Percentiles rank a stretch among this genome's conserved stretches.
Evolutionary conservation across 2,888 invertebrate species (phyloP).

Genomic region (Blastobasis adustella): DNA sequence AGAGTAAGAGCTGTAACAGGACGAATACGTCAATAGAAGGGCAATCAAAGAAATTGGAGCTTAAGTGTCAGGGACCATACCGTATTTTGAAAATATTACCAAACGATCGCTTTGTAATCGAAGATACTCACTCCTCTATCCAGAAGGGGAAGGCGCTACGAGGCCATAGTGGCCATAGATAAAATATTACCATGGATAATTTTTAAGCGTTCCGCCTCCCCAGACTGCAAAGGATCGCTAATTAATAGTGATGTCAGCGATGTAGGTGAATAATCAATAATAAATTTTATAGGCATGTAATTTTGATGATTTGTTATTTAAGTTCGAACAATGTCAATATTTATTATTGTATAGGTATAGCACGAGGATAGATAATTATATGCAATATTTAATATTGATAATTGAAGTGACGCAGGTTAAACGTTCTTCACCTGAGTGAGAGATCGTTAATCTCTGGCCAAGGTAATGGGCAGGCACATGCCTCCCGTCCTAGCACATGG

Average conservation of each 20-base stretch:
- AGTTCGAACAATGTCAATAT: too few relatives aligned
- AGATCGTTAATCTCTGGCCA: too few relatives aligned
- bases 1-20: not conserved
- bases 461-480: too few relatives aligned
- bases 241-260: not conserved
- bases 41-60: constrained; percentile 8
- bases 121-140: constrained; percentile 6
- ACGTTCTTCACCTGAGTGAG: too few relatives aligned
- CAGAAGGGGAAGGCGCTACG: constrained; percentile 1
- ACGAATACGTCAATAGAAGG: constrained; percentile 1
- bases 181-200: constrained; percentile 6
- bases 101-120: constrained; percentile 5
- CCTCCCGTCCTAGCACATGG: too few relatives aligned
- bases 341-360: too few relatives aligned
- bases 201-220: not conserved
- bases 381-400: too few relatives aligned
- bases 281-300: too few relatives aligned
- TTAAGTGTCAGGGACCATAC: constrained; percentile 9
- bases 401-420: too few relatives aligned
- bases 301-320: too few relatives aligned
- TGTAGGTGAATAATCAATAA: too few relatives aligned
- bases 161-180: constrained; percentile 2
- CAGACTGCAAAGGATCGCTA: not conserved
- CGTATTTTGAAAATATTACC: constrained; percentile 2
- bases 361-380: too few relatives aligned